Evolutionary conservation across 2,113 vertebrate species (phyloP).

Genomic region (Cathartes aura): DNA sequence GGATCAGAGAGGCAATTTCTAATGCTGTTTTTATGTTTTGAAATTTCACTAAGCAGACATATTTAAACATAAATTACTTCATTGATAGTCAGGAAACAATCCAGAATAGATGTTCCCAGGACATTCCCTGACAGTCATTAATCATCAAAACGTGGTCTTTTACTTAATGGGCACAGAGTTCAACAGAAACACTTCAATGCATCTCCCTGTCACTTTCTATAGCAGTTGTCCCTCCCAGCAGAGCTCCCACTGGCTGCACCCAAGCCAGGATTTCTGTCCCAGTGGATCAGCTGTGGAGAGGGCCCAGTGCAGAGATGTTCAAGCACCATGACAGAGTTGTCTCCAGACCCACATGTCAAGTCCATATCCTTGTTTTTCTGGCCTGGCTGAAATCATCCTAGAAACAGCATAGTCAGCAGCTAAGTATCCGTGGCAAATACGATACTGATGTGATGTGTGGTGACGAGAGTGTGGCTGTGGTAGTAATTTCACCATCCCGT

Average conservation of each 20-base stretch:
- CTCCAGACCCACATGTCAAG: background rate
- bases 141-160: background rate
- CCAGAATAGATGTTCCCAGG: background rate
- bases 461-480: background rate
- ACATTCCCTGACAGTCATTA: background rate
- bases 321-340: background rate
- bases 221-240: background rate
- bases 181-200: background rate
- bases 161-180: background rate
- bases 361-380: background rate
- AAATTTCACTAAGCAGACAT: background rate
- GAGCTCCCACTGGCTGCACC: background rate
- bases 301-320: background rate
- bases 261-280: background rate
- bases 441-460: too few species aligned
- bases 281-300: background rate
- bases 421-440: background rate
- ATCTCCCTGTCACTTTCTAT: background rate
- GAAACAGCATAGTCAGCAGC: background rate
- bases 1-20: background rate
- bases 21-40: background rate
- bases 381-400: background rate
- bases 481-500: background rate
- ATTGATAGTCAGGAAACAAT: background rate
- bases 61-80: background rate